Conservation (phyloP, 2,113 vertebrate genomes). For the Bos javanicus region DNA sequence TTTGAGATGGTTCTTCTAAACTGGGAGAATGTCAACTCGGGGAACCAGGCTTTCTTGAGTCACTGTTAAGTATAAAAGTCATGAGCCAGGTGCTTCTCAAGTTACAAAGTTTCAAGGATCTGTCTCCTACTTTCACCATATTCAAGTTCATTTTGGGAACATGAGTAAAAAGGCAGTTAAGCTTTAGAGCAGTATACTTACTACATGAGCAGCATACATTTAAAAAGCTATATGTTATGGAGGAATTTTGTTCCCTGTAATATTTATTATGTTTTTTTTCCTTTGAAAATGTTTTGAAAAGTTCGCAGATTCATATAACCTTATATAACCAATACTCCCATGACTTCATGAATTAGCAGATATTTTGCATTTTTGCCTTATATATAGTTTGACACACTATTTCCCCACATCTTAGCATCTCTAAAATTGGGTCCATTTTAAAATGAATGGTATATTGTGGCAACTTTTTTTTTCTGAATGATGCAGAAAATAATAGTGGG, state of each 20-base stretch:
- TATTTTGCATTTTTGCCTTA: neutral
- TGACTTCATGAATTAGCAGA: neutral
- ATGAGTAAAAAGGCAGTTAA: neutral
- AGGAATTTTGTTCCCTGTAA: neutral
- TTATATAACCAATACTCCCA: neutral
- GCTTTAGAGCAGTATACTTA: neutral
- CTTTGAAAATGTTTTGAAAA: neutral
- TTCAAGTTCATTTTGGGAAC: neutral
- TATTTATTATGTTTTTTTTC: neutral
- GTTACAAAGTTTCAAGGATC: neutral
- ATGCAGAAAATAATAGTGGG: neutral
- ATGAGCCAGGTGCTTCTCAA: neutral
- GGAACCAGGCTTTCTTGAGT: neutral
- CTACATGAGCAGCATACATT: neutral
- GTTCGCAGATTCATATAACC: neutral
- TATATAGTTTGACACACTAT: neutral
- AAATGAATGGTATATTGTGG: neutral
- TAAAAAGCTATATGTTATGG: neutral
- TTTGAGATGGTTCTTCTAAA: neutral
- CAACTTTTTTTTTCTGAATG: neutral
- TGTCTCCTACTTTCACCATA: neutral
- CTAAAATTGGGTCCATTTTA: neutral
- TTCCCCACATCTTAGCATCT: neutral
- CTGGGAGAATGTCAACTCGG: neutral
- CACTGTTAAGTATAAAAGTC: neutral